Base-by-base conservation (phyloP, 2,113 vertebrate species). In the Onychostoma macrolepis region DNA sequence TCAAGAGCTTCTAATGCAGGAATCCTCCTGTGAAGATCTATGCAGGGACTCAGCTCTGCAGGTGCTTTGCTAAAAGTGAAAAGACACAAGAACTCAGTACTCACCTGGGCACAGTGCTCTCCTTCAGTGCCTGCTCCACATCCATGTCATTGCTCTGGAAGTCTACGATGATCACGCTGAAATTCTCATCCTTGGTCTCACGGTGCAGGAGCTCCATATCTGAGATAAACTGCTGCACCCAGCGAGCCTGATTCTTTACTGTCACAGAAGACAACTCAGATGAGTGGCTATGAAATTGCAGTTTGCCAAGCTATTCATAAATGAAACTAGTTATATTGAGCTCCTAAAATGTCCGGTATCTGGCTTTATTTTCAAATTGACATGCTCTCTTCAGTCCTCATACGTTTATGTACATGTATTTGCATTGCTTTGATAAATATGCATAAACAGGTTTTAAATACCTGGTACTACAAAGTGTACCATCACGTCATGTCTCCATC, bases 201-300 rank as follows among this genome's bases (percentile, higher is more conserved):
- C 33, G 80, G 10, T 97, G 96, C 79, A 99, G 95, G 7, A 87
- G 86, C 0, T 97, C 96, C 97, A 99, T 99, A 93, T 99, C 98
- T 0, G 94, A 94, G 94, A 99, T 98, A 89, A 99, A 99, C 95
- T 97, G 98, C 81, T 97, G 96, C 13, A 99, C 97, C 98, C 98
- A 99, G 88, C 98, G 97, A 0, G 98, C 98, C 92, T 99, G 98
- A 93, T 99, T 99, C 94, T 99, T 99, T 91, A 99, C 98, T 99
- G 92, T 38, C 50, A 80, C n/a, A 89, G 33, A 85, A 83, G 11
- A 87, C 45, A 82, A 61, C 36, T 28, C 45, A 4, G 21, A 13
- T 82, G 4, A 82, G 58, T 61, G 53, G 21, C 30, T 38, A 61
- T 38, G 8, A 71, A 45, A 26, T 10, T 58, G 6, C 53, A 58